A percentile compares a stretch with the other conserved stretches of the same genome.
Conservation (phyloP, 2,797 vertebrate genomes). For the Kryptolebias ocellatus region DNA sequence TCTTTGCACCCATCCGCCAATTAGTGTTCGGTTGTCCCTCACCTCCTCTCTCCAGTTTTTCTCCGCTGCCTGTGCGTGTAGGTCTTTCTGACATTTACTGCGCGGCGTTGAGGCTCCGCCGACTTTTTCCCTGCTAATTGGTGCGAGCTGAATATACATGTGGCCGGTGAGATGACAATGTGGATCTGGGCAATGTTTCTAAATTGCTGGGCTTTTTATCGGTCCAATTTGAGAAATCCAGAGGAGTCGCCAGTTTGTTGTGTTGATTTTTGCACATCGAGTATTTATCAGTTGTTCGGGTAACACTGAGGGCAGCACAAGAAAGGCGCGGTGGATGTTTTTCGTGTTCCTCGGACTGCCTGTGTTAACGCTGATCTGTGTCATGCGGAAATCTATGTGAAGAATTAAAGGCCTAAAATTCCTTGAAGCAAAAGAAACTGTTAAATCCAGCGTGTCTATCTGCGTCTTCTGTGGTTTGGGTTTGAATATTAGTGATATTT, state of each 20-base stretch:
- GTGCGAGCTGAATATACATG: slow-evolving; percentile 8
- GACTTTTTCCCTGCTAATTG: slow-evolving; percentile 45
- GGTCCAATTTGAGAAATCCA: no score
- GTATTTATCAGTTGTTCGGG: no score
- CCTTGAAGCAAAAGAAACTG: slow-evolving; percentile 6
- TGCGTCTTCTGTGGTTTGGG: background rate
- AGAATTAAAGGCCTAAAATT: no score
- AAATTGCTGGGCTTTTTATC: background rate
- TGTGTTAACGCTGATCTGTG: no score
- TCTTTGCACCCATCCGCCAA: slow-evolving; percentile 61
- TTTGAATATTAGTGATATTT: background rate
- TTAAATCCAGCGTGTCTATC: slow-evolving; percentile 25
- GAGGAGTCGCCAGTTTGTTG: no score
- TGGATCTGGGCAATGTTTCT: slow-evolving; percentile 10
- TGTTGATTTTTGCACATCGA: no score
- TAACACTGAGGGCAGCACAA: no score
- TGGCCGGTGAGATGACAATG: slow-evolving; percentile 17
- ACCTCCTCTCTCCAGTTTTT: slow-evolving; percentile 1
- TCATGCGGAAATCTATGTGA: no score
- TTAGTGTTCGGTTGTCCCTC: slow-evolving; percentile 55
- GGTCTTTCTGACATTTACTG: slow-evolving; percentile 48
- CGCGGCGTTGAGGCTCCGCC: slow-evolving; percentile 20
- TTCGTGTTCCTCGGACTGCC: no score
- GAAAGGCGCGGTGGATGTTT: no score
- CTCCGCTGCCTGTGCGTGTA: slow-evolving; percentile 13